Conservation (phyloP, 2,797 vertebrate species). For the Phalanger gymnotis region DNA sequence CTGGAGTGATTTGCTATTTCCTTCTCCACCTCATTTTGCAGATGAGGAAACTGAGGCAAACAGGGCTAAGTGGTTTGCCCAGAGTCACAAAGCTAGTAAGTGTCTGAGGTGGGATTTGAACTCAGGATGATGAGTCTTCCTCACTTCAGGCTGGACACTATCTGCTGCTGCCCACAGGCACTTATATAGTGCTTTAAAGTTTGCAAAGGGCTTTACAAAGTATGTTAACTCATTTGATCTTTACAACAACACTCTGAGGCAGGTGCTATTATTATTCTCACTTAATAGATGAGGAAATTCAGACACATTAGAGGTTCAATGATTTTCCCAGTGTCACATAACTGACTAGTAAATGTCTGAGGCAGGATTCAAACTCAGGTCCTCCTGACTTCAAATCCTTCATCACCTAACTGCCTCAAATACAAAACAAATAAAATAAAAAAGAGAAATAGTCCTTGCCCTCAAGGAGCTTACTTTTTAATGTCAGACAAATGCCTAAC, state of each 20-base stretch:
- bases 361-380: neutral
- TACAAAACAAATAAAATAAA: neutral
- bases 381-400: neutral
- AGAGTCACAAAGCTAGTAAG: neutral
- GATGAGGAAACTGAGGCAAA: neutral
- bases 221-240: neutral
- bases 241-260: neutral
- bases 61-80: neutral
- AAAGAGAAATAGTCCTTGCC: neutral
- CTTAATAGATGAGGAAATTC: neutral
- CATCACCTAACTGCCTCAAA: neutral
- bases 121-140: neutral
- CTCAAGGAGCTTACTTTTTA: neutral
- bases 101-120: neutral
- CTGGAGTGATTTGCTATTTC: neutral
- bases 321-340: neutral
- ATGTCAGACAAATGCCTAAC: neutral
- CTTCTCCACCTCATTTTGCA: neutral
- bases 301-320: neutral
- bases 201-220: neutral
- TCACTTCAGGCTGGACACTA: neutral
- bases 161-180: neutral
- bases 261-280: neutral
- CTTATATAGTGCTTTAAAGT: neutral
- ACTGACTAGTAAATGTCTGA: neutral